These are phyloP conservation scores for Sander vitreus DNA, from an alignment of 2,113 vertebrate species.

Conservation along the genomic window DNA sequence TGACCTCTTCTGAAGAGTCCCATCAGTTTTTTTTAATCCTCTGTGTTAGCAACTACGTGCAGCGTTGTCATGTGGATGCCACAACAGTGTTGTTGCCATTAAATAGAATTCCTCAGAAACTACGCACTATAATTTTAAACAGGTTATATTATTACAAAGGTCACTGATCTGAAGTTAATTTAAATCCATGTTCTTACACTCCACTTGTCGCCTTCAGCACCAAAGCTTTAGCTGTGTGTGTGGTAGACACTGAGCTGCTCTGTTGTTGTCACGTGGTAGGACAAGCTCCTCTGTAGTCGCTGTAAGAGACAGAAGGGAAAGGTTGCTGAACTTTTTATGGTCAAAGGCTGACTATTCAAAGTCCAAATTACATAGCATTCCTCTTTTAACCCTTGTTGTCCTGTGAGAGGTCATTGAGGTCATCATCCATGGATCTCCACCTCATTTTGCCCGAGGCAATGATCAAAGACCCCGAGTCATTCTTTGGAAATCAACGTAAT, in stretches of 20 bases:
- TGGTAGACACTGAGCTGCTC: neutral
- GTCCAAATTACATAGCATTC: constrained; percentile 9
- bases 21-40: too few relatives aligned
- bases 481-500: neutral
- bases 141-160: too few relatives aligned
- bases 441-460: neutral
- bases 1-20: too few relatives aligned
- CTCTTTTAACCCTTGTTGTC: constrained; percentile 14
- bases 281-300: neutral
- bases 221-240: neutral
- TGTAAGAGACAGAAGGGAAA: constrained; percentile 5
- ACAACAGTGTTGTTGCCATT: too few relatives aligned
- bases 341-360: neutral
- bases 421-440: neutral
- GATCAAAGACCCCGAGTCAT: neutral
- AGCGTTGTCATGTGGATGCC: too few relatives aligned
- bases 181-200: too few relatives aligned
- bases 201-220: neutral
- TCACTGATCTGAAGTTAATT: too few relatives aligned
- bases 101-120: too few relatives aligned
- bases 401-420: neutral
- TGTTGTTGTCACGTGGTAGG: neutral
- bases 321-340: neutral
- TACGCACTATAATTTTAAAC: too few relatives aligned
- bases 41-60: too few relatives aligned